Percentiles rank a stretch among this genome's conserved stretches.
These are phyloP conservation scores for Manduca sexta DNA, from an alignment of 1,140 invertebrate species.

Conservation along the genomic window DNA sequence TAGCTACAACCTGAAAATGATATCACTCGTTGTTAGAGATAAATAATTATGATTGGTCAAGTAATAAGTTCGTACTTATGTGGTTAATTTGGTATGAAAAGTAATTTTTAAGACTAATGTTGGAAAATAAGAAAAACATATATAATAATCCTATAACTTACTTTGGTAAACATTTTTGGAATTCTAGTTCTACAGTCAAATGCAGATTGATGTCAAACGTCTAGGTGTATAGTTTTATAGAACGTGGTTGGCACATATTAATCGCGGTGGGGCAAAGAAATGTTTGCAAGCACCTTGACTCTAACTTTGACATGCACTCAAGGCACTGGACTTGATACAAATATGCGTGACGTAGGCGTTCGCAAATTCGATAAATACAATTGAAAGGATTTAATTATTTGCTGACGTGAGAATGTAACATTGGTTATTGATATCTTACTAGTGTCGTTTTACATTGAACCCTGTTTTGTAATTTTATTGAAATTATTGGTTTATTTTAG, in stretches of 20 bases:
- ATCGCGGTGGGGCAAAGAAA: conserved; percentile 47
- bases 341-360: too few species aligned
- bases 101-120: too few species aligned
- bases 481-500: too few species aligned
- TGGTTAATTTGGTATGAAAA: not conserved
- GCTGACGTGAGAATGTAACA: too few species aligned
- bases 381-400: too few species aligned
- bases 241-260: conserved; percentile 18
- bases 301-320: conserved; percentile 35
- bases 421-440: too few species aligned
- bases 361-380: too few species aligned
- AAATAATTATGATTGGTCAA: not conserved
- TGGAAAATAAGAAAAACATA: too few species aligned
- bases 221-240: conserved; percentile 57
- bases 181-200: conserved; percentile 28
- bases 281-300: conserved; percentile 47
- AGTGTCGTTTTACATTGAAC: too few species aligned
- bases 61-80: too few species aligned
- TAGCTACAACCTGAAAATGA: conserved; percentile 2
- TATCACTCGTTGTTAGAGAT: not conserved
- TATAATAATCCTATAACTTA: conserved; percentile 34
- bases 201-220: conserved; percentile 51
- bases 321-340: too few species aligned
- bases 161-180: conserved; percentile 61
- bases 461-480: too few species aligned